These are phyloP conservation scores for Cyclargus thomasi DNA, from an alignment of 1,140 invertebrate genomes.

Conservation along the genomic window DNA sequence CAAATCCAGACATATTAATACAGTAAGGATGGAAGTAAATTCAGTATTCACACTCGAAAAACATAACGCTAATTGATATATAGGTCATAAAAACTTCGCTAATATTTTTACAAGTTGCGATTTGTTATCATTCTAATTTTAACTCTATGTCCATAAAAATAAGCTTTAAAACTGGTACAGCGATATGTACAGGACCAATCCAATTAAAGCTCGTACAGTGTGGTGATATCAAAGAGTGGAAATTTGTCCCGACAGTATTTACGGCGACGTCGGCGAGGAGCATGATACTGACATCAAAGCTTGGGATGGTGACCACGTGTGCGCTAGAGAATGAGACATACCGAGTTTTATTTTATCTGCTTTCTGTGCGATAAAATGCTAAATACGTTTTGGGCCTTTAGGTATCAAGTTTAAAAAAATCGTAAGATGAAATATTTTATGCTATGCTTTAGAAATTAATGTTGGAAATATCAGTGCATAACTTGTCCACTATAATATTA, in stretches of 20 bases:
- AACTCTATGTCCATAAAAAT: not conserved
- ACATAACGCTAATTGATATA: slow-evolving; percentile 7
- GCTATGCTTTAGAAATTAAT: too few species aligned
- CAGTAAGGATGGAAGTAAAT: slow-evolving; percentile 18
- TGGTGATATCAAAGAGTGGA: slow-evolving; percentile 61
- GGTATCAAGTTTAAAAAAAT: too few species aligned
- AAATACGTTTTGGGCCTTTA: too few species aligned
- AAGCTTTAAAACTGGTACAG: slow-evolving; percentile 1
- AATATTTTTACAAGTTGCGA: slow-evolving; percentile 6
- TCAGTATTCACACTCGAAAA: slow-evolving; percentile 16
- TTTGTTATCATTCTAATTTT: not conserved
- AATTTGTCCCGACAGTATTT: slow-evolving; percentile 70
- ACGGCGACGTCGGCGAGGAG: slow-evolving; percentile 39
- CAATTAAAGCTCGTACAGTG: slow-evolving; percentile 43
- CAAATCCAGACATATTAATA: slow-evolving; percentile 25
- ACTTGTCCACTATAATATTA: too few species aligned
- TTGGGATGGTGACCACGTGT: slow-evolving; percentile 27
- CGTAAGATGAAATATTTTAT: too few species aligned
- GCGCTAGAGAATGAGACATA: not conserved
- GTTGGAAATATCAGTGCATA: too few species aligned
- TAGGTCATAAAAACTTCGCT: slow-evolving; percentile 25
- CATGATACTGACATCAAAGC: slow-evolving; percentile 55
- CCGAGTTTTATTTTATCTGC: not conserved
- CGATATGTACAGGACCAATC: slow-evolving; percentile 46
- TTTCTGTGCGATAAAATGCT: not conserved